Percentiles rank a stretch among this genome's conserved stretches.
Evolutionary conservation across 2,797 vertebrate genomes (phyloP).

Genomic region (Brachymystax lenok): DNA sequence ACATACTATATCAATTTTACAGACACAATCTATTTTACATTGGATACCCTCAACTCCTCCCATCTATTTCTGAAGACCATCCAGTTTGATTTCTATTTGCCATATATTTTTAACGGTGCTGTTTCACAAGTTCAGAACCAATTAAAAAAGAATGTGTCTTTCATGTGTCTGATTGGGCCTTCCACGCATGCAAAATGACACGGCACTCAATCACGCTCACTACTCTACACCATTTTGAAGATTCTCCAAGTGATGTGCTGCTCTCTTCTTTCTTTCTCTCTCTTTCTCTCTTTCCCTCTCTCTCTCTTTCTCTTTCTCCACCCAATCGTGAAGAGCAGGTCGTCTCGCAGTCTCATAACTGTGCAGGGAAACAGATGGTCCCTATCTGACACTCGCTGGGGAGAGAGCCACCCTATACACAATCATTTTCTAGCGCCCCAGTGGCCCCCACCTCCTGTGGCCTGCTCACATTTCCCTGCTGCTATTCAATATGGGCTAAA

Average conservation of each 20-base stretch:
- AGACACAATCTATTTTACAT: too few relatives aligned
- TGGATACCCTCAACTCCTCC: too few relatives aligned
- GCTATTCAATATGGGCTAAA: neutral
- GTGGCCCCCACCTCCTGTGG: neutral
- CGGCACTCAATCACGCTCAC: neutral
- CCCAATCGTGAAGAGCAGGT: neutral
- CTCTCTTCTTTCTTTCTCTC: neutral
- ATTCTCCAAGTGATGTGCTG: conserved; percentile 1
- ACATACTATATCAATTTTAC: too few relatives aligned
- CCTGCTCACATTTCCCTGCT: neutral
- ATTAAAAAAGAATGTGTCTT: neutral
- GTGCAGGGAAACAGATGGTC: conserved; percentile 25
- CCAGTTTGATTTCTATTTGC: too few relatives aligned
- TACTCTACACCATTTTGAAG: neutral
- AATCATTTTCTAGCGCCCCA: conserved; percentile 18
- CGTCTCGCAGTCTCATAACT: neutral
- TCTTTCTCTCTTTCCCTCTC: neutral
- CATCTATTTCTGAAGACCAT: too few relatives aligned
- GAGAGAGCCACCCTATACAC: conserved; percentile 11
- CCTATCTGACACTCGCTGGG: conserved; percentile 2
- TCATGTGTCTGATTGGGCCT: neutral
- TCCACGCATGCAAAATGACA: neutral
- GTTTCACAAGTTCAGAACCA: too few relatives aligned
- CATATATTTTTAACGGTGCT: too few relatives aligned
- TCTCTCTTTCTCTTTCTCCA: conserved; percentile 1